Percentiles rank a stretch among this genome's conserved stretches.
phyloP scores from a whole-genome alignment of 2,888 invertebrate species.

The Drosophila pegasa region DNA sequence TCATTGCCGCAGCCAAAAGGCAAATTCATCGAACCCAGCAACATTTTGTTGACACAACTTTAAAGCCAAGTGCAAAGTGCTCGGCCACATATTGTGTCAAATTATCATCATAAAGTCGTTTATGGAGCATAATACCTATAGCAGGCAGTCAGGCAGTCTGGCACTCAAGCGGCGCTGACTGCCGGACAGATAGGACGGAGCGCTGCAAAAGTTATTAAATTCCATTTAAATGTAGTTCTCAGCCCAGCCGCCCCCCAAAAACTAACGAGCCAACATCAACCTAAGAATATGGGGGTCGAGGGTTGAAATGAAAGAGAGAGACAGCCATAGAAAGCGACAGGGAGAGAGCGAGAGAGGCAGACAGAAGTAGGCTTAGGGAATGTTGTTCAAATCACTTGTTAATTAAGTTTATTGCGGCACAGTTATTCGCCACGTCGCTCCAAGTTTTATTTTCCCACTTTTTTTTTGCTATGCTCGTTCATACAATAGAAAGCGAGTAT shows the following conservation, averaged over 20 bases:
- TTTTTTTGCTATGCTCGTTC: background rate
- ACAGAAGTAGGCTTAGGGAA: background rate
- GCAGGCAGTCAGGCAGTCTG: background rate
- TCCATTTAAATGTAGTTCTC: constrained; percentile 49
- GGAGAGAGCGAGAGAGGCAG: background rate
- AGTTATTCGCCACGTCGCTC: constrained; percentile 41
- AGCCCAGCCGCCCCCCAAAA: background rate
- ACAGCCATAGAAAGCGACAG: background rate
- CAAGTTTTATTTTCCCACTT: constrained; percentile 23
- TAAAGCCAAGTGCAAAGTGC: constrained; percentile 36
- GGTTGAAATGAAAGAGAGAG: background rate
- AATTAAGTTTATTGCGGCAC: constrained; percentile 64
- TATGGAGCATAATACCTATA: constrained; percentile 49
- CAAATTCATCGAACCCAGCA: constrained; percentile 12
- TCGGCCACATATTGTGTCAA: constrained; percentile 53
- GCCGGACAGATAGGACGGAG: background rate
- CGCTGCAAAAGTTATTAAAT: constrained; percentile 48
- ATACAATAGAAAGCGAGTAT: background rate
- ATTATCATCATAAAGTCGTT: constrained; percentile 62
- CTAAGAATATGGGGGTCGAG: background rate
- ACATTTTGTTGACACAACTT: constrained; percentile 41
- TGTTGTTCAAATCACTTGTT: constrained; percentile 65
- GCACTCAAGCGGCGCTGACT: background rate
- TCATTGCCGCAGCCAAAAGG: constrained; percentile 16
- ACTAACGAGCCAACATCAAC: constrained; percentile 12